A percentile compares a stretch with the other conserved stretches of the same genome.
These are phyloP conservation scores for Chlorodrepanis virens DNA, from an alignment of 2,113 vertebrate species.

Conservation along the genomic window DNA sequence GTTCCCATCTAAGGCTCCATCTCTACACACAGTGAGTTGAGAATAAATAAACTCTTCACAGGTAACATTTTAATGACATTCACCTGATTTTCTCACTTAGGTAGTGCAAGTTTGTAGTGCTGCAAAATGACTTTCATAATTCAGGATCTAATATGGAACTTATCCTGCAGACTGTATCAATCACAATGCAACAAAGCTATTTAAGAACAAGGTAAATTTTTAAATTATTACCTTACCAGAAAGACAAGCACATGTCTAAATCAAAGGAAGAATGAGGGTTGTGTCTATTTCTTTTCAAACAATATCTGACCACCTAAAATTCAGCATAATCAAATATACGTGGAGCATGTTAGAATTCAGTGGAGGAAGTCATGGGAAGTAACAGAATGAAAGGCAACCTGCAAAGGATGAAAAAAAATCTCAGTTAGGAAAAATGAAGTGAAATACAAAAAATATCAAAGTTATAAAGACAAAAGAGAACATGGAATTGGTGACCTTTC, in stretches of 20 bases:
- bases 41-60: background rate
- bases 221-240: background rate
- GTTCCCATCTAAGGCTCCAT: background rate
- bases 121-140: background rate
- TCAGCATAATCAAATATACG: background rate
- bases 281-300: background rate
- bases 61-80: background rate
- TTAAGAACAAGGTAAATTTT: background rate
- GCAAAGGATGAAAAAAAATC: background rate
- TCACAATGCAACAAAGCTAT: fast-evolving
- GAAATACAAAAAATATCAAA: background rate
- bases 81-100: background rate
- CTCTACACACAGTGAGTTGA: background rate
- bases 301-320: background rate
- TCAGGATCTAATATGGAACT: background rate
- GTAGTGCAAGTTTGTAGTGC: background rate
- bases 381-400: background rate
- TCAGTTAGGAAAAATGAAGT: background rate
- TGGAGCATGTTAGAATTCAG: background rate
- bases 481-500: background rate
- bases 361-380: background rate
- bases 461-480: background rate
- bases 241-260: background rate
- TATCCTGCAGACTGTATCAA: background rate
- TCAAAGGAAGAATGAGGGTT: background rate